These are phyloP conservation scores for Hesperia comma DNA, from an alignment of 2,888 invertebrate genomes.

Conservation along the genomic window DNA sequence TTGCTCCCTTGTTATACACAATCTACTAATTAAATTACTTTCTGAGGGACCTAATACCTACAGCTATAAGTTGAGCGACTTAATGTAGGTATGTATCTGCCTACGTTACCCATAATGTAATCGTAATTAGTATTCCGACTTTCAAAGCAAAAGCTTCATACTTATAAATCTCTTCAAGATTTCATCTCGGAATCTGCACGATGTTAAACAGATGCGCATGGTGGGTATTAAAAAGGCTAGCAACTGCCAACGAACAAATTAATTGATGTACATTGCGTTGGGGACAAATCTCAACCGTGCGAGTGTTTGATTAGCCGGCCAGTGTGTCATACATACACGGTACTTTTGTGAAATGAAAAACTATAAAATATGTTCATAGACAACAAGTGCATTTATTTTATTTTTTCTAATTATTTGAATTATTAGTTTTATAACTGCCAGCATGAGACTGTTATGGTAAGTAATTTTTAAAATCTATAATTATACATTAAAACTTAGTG, in stretches of 20 bases:
- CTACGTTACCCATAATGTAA: no score
- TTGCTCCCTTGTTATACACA: no score
- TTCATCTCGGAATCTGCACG: slow-evolving; percentile 4
- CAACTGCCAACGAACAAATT: slow-evolving; percentile 63
- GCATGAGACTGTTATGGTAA: slow-evolving; percentile 29
- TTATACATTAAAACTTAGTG: no score
- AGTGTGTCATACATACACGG: slow-evolving; percentile 38
- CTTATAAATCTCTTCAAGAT: not conserved
- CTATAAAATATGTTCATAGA: slow-evolving; percentile 26
- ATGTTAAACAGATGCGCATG: slow-evolving; percentile 13
- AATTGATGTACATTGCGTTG: slow-evolving; percentile 66
- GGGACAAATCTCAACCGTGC: slow-evolving; percentile 56
- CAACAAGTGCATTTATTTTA: slow-evolving; percentile 19
- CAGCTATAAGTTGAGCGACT: no score
- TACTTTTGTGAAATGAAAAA: slow-evolving; percentile 23
- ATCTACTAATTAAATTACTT: no score
- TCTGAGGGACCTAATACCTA: no score
- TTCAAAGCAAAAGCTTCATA: no score
- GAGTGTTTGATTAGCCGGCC: slow-evolving; percentile 53
- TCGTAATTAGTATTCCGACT: no score
- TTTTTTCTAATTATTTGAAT: slow-evolving; percentile 15
- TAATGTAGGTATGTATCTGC: no score
- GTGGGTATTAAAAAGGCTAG: slow-evolving; percentile 52
- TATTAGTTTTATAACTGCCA: slow-evolving; percentile 6
- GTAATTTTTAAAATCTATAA: not conserved